Percentiles rank a stretch among this genome's conserved stretches.
These are phyloP conservation scores for Henricia sp. DNA, from an alignment of 53 echinoderm and acorn worm genomes.

Conservation along the genomic window DNA sequence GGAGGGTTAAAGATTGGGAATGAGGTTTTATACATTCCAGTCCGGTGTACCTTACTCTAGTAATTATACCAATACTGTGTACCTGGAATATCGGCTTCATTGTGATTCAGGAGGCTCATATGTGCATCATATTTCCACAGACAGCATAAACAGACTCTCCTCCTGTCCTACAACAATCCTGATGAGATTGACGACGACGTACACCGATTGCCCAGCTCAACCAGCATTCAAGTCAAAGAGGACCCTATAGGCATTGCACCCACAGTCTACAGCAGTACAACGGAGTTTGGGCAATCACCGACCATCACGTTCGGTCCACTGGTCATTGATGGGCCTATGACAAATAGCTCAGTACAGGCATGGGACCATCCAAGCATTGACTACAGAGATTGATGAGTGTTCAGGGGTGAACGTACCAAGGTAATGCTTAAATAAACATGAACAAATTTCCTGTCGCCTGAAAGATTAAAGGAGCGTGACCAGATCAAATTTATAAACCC, in stretches of 20 bases:
- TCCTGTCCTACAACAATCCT: constrained; percentile 89
- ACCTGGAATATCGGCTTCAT: too few relatives aligned
- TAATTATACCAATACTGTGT: too few relatives aligned
- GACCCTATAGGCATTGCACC: constrained; percentile 34
- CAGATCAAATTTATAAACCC: too few relatives aligned
- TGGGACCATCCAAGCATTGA: constrained; percentile 14
- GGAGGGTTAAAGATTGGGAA: too few relatives aligned
- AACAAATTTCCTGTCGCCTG: too few relatives aligned
- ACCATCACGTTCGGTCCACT: constrained; percentile 39
- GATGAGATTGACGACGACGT: constrained; percentile 89
- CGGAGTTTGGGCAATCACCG: constrained; percentile 50
- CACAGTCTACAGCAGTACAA: constrained; percentile 36
- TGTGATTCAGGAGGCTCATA: too few relatives aligned
- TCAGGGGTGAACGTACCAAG: too few relatives aligned
- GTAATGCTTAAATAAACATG: too few relatives aligned
- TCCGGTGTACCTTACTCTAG: too few relatives aligned
- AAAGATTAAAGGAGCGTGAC: too few relatives aligned
- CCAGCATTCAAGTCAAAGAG: constrained; percentile 62
- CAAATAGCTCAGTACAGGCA: not conserved
- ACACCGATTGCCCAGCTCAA: constrained; percentile 72
- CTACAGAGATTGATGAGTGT: not conserved
- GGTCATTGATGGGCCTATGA: constrained; percentile 36
- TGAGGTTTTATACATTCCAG: too few relatives aligned
- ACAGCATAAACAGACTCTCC: constrained; percentile 79
- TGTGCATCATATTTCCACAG: constrained; percentile 31